Evolutionary conservation across 1,140 invertebrate genomes (phyloP).

Genomic region (Bombus affinis): DNA sequence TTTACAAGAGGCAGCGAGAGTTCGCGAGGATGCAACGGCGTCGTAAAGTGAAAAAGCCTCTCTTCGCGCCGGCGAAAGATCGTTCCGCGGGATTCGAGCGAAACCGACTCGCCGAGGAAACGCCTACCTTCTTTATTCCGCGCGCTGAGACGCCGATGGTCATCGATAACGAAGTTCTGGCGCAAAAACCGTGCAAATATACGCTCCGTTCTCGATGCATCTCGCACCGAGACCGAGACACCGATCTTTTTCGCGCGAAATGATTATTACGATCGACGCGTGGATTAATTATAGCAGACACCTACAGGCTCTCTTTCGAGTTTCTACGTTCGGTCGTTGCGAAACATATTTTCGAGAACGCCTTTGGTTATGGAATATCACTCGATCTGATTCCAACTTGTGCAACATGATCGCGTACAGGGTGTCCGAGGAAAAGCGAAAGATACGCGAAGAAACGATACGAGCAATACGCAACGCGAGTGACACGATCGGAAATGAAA

Average conservation of each 20-base stretch:
- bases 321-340: neutral
- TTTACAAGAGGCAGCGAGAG: constrained; percentile 67
- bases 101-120: constrained; percentile 55
- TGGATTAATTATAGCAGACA: constrained; percentile 45
- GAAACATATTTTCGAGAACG: neutral
- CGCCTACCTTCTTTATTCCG: constrained; percentile 63
- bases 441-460: no score
- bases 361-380: neutral
- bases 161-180: constrained; percentile 61
- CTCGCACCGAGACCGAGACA: constrained; percentile 1
- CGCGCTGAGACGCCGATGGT: constrained; percentile 32
- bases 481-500: no score
- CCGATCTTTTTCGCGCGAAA: neutral
- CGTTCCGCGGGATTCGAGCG: constrained; percentile 61
- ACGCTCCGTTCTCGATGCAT: constrained; percentile 22
- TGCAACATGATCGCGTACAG: neutral
- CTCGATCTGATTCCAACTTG: neutral
- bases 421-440: neutral
- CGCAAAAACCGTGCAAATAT: constrained; percentile 59
- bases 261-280: constrained; percentile 34
- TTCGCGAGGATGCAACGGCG: constrained; percentile 40
- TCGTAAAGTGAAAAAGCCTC: constrained; percentile 72
- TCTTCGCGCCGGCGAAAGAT: constrained; percentile 46
- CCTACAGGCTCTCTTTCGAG: neutral
- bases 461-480: no score